Base-by-base conservation (phyloP, 2,888 invertebrate species). In the Thymelicus lineola region DNA sequence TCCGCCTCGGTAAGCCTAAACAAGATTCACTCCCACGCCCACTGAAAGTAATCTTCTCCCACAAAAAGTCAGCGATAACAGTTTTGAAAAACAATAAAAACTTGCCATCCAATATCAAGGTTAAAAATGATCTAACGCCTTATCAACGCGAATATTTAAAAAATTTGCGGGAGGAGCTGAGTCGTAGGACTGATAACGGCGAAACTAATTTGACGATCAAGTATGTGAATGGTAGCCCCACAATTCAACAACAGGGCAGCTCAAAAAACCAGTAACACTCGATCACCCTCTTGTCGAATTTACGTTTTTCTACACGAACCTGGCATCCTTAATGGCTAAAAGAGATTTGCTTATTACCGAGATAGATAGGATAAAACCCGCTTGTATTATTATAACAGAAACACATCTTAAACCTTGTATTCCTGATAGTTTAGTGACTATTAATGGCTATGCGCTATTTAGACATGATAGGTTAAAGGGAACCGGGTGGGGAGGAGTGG, bases 261-360 rank as follows among this genome's bases (percentile, higher is more conserved):
- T 38, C 38, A 38, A 38, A 38, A 38, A 20, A 20, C 20, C 20
- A 20, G 3, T 20, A 20, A 20, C 20, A 20, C 20, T 20, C 3
- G 20, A 20, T 36, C 36, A n/a, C 38, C 59, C 59, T 59, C 36
- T 59, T 59, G 36, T 55, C 12, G 58, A 66, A 35, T 35, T 66
- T 46, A 42, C 45, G 15, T 46, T 66, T 35, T 66, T 66, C 9
- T 66, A 66, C 46, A 66, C 66, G 35, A 66, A 66, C 46, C 36
- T 66, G 66, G 66, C 66, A 48, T 66, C 66, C 66, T 35, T 66
- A 66, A 66, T 46, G 58, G 66, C 66, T 15, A 66, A 66, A 59
- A 46, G 42, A 42, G 66, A 66, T 66, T 57, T 65, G 20, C 15
- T 65, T 57, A 57, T 65, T 17, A 20, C 57, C n/a, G 65, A 65